phyloP scores from a whole-genome alignment of 2,888 invertebrate genomes.

The Dorcus parallelipipedus region DNA sequence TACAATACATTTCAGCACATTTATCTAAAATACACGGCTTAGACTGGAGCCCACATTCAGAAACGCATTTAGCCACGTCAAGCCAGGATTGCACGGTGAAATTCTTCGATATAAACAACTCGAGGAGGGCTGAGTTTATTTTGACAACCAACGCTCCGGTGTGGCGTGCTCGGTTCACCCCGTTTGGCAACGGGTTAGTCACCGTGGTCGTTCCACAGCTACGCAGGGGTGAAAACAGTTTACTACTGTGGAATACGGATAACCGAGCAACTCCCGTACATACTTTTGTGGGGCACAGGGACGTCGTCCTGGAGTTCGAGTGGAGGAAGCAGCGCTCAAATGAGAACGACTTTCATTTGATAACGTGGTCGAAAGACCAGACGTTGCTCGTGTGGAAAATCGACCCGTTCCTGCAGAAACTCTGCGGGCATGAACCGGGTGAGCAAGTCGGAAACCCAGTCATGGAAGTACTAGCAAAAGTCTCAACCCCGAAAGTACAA shows the following conservation, averaged over 20 bases:
- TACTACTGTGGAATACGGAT: conserved; percentile 73
- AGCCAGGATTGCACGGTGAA: conserved; percentile 95
- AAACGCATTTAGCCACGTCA: conserved; percentile 83
- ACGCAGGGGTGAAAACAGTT: conserved; percentile 80
- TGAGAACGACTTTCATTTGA: conserved; percentile 71
- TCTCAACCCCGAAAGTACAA: conserved; percentile 51
- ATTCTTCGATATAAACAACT: conserved; percentile 87
- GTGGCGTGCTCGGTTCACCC: conserved; percentile 83
- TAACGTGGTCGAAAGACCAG: conserved; percentile 95
- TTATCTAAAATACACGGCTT: conserved; percentile 86
- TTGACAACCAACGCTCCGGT: conserved; percentile 83
- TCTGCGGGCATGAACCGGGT: conserved; percentile 67
- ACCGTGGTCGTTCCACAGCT: conserved; percentile 85
- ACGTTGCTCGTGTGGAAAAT: conserved; percentile 88
- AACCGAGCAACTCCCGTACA: conserved; percentile 76
- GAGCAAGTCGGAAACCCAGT: conserved; percentile 31
- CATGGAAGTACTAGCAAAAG: conserved; percentile 23
- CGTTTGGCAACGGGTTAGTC: conserved; percentile 78
- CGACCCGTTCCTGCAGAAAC: conserved; percentile 77
- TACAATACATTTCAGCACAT: conserved; percentile 93
- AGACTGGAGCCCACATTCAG: conserved; percentile 88
- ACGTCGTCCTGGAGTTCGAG: conserved; percentile 92
- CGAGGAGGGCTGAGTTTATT: conserved; percentile 78
- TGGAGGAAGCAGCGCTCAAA: conserved; percentile 72
- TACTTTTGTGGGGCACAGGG: conserved; percentile 90